Base-by-base conservation (phyloP, 2,888 invertebrate genomes). In the Balanococcus diminutus region DNA sequence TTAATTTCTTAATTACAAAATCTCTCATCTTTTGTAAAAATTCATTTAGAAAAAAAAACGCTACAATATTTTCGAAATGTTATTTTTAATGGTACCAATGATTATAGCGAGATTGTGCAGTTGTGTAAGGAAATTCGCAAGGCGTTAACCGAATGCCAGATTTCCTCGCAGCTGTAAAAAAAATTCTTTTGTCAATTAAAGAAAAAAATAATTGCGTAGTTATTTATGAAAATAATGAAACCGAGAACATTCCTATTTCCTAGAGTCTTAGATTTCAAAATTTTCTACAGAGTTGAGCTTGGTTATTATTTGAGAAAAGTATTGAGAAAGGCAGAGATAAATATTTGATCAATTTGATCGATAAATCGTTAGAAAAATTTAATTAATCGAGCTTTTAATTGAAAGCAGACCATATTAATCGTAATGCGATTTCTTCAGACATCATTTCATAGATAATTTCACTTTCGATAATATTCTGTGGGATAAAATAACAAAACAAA, bases 1-100 rank as follows among this genome's bases (percentile, higher is more conserved):
- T 84, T 84, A 84, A 84, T 67, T 84, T 84, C 84, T 84, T 84
- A 84, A 84, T 84, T 84, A 84, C 84, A 11, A 67, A 32, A 72
- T 83, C 36, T 46, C 56, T 84, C 39, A 84, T 84, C 84, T 84
- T n/a, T 19, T 1, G 72, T 16, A 9, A 36, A 16, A 19, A n/a
- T 28, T 19, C 36, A 19, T 36, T 79, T 56, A 56, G 4, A 22
- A 42, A 82, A 82, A 82, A 22, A 28, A 39, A 81, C 3, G 11
- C 11, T 82, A 5, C 31, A 28, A 82, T 67, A 67, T 28, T 72
- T 72, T 72, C n/a, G n/a, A 36, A 79, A 36, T 79, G 16, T 79
- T 36, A 79, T 79, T 79, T 79, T 79, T 79, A 79, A 79, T 79
- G 75, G 36, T 79, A 22, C 36, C 36, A 36, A 31, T 32, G 75